phyloP scores from a whole-genome alignment of 2,797 vertebrate species.

The Heterohyrax brucei region DNA sequence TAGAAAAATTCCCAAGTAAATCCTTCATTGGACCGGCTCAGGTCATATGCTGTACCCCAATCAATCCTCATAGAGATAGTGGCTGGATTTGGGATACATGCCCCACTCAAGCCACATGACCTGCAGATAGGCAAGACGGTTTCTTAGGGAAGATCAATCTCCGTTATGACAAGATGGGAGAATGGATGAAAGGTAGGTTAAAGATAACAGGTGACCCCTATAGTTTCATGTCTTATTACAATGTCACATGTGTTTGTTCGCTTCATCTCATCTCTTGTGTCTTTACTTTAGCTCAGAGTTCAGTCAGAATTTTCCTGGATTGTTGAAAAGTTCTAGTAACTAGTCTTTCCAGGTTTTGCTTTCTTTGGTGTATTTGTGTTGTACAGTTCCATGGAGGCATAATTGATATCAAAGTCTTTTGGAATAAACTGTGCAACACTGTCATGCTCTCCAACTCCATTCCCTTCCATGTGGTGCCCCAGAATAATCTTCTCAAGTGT shows the following conservation, averaged over 20 bases:
- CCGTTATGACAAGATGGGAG: background rate
- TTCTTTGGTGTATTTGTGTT: background rate
- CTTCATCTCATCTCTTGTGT: background rate
- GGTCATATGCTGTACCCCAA: background rate
- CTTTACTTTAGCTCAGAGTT: background rate
- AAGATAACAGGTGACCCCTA: background rate
- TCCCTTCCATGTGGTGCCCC: background rate
- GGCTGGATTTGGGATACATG: background rate
- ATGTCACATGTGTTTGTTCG: background rate
- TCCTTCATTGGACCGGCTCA: background rate
- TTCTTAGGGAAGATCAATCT: background rate
- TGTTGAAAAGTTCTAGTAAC: background rate
- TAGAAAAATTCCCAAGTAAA: background rate
- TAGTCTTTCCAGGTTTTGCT: background rate
- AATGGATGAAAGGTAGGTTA: background rate
- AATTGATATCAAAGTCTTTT: background rate
- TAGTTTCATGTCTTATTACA: accelerated
- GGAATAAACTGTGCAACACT: background rate
- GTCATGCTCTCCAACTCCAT: no score
- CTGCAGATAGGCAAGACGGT: background rate
- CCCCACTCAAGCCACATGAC: background rate
- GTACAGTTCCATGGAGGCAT: background rate
- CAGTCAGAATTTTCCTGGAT: background rate
- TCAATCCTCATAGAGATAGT: background rate
- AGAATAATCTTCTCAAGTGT: background rate